phyloP scores from a whole-genome alignment of 1,140 invertebrate species.

The Hycleus phaleratus region DNA sequence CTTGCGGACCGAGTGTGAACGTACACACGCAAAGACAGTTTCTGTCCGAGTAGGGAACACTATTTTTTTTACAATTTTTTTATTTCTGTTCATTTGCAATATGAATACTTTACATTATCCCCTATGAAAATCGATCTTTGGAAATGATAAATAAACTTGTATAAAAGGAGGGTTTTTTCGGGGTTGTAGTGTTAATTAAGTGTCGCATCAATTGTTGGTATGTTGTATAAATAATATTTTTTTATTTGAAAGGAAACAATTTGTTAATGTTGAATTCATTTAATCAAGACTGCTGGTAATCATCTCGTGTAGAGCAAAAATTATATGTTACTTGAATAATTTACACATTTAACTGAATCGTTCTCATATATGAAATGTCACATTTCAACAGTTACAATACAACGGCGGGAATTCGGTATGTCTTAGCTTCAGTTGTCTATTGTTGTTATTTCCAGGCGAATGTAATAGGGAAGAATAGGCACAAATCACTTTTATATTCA shows the following conservation, averaged over 20 bases:
- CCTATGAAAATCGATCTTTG: too few relatives aligned
- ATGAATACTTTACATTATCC: too few relatives aligned
- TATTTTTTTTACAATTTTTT: too few relatives aligned
- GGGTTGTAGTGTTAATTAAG: too few relatives aligned
- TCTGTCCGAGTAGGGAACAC: too few relatives aligned
- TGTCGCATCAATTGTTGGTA: background rate
- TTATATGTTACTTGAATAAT: conserved; percentile 7
- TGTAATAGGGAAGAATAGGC: conserved; percentile 10
- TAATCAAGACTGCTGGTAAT: conserved; percentile 1
- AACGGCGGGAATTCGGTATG: conserved; percentile 8
- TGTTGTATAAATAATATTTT: background rate
- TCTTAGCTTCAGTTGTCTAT: conserved; percentile 4
- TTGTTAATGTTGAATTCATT: background rate
- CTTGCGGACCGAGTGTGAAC: too few relatives aligned
- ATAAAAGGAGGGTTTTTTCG: too few relatives aligned
- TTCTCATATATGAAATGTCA: conserved; percentile 12
- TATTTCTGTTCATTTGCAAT: too few relatives aligned
- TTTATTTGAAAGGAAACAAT: too few relatives aligned
- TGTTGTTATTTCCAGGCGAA: conserved; percentile 7
- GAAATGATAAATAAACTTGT: too few relatives aligned
- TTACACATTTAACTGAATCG: conserved; percentile 7
- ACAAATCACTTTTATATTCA: conserved; percentile 15
- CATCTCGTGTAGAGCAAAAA: conserved; percentile 9
- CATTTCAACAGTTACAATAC: conserved; percentile 8
- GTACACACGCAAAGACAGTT: too few relatives aligned